These are phyloP conservation scores for Leiothrix lutea DNA, from an alignment of 2,113 vertebrate species.

Conservation along the genomic window DNA sequence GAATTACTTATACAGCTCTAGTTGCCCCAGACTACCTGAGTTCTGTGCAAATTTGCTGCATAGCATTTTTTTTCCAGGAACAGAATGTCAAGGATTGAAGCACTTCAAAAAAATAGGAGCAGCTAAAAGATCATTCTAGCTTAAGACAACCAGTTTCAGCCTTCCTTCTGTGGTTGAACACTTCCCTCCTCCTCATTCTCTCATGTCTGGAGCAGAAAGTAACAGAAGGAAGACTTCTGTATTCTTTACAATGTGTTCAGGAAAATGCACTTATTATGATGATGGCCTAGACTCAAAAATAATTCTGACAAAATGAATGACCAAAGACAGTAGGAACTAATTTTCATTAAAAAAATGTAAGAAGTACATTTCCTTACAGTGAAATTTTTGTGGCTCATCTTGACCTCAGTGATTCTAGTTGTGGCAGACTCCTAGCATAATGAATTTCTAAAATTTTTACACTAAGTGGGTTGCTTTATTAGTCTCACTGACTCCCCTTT, in stretches of 20 bases:
- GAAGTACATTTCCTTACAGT: neutral
- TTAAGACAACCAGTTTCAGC: neutral
- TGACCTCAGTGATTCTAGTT: neutral
- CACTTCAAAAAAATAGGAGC: neutral
- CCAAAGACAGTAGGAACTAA: neutral
- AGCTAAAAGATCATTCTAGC: neutral
- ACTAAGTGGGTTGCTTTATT: neutral
- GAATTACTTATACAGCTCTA: neutral
- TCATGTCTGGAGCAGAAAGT: neutral
- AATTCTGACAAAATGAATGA: neutral
- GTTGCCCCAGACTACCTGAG: neutral
- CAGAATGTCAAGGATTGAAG: neutral
- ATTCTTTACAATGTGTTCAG: neutral
- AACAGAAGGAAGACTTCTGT: neutral
- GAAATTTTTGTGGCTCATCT: neutral
- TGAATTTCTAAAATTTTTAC: neutral
- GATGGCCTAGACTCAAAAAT: neutral
- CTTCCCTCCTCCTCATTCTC: neutral
- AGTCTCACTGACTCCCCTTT: neutral
- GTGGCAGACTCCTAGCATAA: neutral
- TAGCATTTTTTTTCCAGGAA: neutral
- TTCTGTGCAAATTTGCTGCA: neutral
- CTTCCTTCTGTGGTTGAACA: neutral
- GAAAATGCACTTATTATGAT: neutral
- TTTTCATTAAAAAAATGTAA: neutral